phyloP scores from a whole-genome alignment of 2,797 vertebrate genomes.

The Gallinago stenura region DNA sequence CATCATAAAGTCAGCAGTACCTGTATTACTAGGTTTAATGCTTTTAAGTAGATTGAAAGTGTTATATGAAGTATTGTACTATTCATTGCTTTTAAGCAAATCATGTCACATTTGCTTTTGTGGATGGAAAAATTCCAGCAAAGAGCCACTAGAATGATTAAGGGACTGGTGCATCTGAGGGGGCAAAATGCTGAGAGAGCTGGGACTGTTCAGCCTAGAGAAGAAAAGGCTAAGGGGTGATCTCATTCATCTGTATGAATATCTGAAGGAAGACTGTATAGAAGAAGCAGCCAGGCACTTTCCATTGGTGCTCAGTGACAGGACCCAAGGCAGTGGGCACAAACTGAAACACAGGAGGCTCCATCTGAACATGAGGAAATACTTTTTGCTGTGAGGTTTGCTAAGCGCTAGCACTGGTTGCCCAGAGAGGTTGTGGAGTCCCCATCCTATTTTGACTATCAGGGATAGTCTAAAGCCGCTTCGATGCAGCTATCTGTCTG shows the following conservation, averaged over 20 bases:
- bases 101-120: background rate
- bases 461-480: background rate
- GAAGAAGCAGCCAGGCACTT: background rate
- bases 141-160: background rate
- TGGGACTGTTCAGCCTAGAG: background rate
- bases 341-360: background rate
- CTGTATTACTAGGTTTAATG: background rate
- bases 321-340: no score
- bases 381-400: background rate
- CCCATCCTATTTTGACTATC: background rate
- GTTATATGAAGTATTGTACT: background rate
- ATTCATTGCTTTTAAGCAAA: background rate
- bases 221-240: background rate
- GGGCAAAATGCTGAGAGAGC: background rate
- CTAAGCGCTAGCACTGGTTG: background rate
- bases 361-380: background rate
- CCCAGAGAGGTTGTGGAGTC: background rate
- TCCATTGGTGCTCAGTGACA: background rate
- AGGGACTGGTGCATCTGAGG: background rate
- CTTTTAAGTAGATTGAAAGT: background rate
- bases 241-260: background rate
- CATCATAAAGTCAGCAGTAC: background rate
- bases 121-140: background rate
- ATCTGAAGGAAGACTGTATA: background rate
- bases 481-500: background rate